A percentile compares a stretch with the other conserved stretches of the same genome.
phyloP scores from a whole-genome alignment of 2,797 vertebrate genomes.

The Xyrichtys novacula region DNA sequence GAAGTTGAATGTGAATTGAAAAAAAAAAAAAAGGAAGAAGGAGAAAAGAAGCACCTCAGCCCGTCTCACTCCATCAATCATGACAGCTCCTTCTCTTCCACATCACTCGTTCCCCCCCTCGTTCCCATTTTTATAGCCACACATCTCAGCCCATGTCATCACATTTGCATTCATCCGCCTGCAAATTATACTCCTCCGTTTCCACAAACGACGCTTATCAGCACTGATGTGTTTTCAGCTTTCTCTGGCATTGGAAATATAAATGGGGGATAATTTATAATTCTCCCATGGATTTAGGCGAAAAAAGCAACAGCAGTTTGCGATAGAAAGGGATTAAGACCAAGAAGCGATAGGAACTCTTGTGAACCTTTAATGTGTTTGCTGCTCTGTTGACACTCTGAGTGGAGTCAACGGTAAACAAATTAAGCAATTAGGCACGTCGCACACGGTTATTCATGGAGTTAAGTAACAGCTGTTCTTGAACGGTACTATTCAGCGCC shows the following conservation, averaged over 20 bases:
- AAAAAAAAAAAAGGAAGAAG: conserved; percentile 32
- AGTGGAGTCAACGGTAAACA: conserved; percentile 73
- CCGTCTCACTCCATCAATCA: conserved; percentile 81
- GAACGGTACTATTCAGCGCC: conserved; percentile 68
- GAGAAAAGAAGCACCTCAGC: conserved; percentile 74
- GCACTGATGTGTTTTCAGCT: conserved; percentile 79
- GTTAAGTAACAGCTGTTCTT: conserved; percentile 77
- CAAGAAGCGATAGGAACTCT: conserved; percentile 67
- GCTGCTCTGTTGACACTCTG: conserved; percentile 61
- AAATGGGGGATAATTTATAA: conserved; percentile 80
- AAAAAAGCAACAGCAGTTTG: conserved; percentile 63
- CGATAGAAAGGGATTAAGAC: conserved; percentile 64
- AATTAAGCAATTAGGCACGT: conserved; percentile 79
- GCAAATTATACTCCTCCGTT: conserved; percentile 75
- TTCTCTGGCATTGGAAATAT: conserved; percentile 74
- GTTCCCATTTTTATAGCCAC: conserved; percentile 71
- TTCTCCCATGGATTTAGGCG: conserved; percentile 67
- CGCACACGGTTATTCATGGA: conserved; percentile 74
- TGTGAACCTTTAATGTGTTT: conserved; percentile 65
- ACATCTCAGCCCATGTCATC: conserved; percentile 79
- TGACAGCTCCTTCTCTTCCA: conserved; percentile 80
- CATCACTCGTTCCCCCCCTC: conserved; percentile 66
- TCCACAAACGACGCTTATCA: conserved; percentile 77
- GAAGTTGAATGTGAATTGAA: conserved; percentile 69
- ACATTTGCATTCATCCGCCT: conserved; percentile 79